Evolutionary conservation across 2,113 vertebrate species (phyloP).

Genomic region (Paracanthobrama guichenoti): DNA sequence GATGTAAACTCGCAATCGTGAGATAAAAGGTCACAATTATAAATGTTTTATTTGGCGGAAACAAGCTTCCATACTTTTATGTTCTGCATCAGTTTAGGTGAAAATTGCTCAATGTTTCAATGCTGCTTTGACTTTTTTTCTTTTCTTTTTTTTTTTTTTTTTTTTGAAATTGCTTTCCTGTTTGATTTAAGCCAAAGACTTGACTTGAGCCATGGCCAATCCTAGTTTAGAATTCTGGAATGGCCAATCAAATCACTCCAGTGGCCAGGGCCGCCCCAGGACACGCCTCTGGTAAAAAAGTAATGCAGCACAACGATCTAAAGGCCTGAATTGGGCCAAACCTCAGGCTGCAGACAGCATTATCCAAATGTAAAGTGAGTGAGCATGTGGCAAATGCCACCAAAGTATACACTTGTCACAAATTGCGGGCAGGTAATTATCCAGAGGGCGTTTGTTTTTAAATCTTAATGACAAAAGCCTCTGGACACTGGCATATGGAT

Average conservation of each 20-base stretch:
- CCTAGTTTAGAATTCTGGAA: not conserved
- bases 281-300: not conserved
- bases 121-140: no score
- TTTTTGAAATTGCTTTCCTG: not conserved
- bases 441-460: constrained; percentile 49
- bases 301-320: constrained; percentile 11
- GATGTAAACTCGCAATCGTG: no score
- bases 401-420: constrained; percentile 63
- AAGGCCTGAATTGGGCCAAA: not conserved
- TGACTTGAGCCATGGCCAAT: not conserved
- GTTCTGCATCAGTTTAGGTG: no score
- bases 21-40: no score
- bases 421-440: constrained; percentile 51
- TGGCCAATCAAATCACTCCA: not conserved
- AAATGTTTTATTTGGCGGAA: no score
- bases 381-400: constrained; percentile 60
- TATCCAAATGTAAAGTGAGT: constrained; percentile 70
- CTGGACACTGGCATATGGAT: constrained; percentile 65
- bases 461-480: constrained; percentile 72
- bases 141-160: no score
- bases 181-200: not conserved
- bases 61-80: no score
- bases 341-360: constrained; percentile 59
- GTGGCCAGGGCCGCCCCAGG: not conserved
- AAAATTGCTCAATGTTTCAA: no score